Percentiles rank a stretch among this genome's conserved stretches.
phyloP scores from a whole-genome alignment of 2,888 invertebrate species.

The Chydorus sphaericus region DNA sequence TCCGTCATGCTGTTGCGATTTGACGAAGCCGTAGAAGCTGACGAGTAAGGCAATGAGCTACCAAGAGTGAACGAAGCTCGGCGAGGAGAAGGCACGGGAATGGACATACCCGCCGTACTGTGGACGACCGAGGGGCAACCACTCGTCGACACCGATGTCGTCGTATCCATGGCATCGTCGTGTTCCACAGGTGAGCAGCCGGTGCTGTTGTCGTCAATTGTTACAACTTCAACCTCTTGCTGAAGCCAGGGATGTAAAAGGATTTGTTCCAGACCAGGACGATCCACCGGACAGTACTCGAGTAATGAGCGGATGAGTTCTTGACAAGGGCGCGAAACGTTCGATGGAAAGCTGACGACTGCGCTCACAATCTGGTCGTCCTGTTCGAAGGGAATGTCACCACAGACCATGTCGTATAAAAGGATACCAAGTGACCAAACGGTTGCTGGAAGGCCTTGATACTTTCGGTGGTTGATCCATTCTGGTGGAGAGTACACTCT shows the following conservation, averaged over 20 bases:
- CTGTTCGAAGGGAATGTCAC: constrained; percentile 45
- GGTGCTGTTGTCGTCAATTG: background rate
- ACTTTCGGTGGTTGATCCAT: constrained; percentile 39
- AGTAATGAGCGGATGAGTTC: constrained; percentile 39
- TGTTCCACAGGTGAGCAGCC: background rate
- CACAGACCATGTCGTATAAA: constrained; percentile 45
- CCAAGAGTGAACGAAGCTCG: constrained; percentile 3
- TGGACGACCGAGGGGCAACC: background rate
- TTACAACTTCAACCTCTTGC: constrained; percentile 6
- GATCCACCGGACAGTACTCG: constrained; percentile 32
- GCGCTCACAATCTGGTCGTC: constrained; percentile 39
- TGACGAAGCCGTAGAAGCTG: constrained; percentile 1
- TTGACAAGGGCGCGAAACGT: constrained; percentile 31
- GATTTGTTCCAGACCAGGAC: constrained; percentile 36
- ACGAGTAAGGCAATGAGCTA: constrained; percentile 3
- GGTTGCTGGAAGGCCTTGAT: constrained; percentile 40
- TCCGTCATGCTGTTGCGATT: background rate
- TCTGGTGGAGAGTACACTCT: constrained; percentile 46
- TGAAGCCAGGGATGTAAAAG: constrained; percentile 35
- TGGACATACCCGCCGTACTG: background rate
- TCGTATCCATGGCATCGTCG: background rate
- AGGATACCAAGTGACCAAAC: constrained; percentile 47
- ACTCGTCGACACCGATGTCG: background rate
- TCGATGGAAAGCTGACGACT: constrained; percentile 24
- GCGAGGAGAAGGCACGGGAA: constrained; percentile 2